Evolutionary conservation across 2,888 invertebrate species (phyloP).

Genomic region (Heliconius aoede): DNA sequence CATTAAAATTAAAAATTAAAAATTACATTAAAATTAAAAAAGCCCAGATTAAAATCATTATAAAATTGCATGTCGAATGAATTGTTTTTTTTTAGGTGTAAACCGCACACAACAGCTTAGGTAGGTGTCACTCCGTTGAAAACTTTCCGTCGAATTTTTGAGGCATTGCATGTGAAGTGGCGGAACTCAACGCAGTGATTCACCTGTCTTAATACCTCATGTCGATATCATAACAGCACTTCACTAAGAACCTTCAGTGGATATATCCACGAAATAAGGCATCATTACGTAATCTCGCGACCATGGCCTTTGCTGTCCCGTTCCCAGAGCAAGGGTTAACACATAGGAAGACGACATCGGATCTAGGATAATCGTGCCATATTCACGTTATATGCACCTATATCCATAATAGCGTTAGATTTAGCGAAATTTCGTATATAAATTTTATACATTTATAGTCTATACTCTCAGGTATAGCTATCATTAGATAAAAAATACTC

Average conservation of each 20-base stretch:
- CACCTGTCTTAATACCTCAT: constrained; percentile 34
- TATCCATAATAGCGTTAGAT: background rate
- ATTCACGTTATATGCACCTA: constrained; percentile 9
- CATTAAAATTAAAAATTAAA: too few species aligned
- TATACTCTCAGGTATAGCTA: too few species aligned
- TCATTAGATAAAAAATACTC: background rate
- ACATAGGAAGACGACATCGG: constrained; percentile 47
- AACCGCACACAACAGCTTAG: too few species aligned
- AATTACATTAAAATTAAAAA: too few species aligned
- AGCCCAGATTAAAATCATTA: too few species aligned
- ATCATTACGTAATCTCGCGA: constrained; percentile 77
- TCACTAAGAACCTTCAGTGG: constrained; percentile 55
- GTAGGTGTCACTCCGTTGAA: too few species aligned
- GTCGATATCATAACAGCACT: constrained; percentile 53
- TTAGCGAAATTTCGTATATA: background rate
- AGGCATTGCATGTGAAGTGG: too few species aligned
- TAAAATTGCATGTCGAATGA: too few species aligned
- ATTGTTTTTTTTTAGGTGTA: too few species aligned
- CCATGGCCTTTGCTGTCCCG: constrained; percentile 50
- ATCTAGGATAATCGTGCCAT: constrained; percentile 44
- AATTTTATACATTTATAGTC: background rate
- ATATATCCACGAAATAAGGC: constrained; percentile 69
- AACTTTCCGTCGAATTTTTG: too few species aligned
- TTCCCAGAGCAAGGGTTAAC: constrained; percentile 58
- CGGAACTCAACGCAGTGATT: too few species aligned